Conservation (phyloP, 2,113 vertebrate genomes). For the Ammodytes dubius region DNA sequence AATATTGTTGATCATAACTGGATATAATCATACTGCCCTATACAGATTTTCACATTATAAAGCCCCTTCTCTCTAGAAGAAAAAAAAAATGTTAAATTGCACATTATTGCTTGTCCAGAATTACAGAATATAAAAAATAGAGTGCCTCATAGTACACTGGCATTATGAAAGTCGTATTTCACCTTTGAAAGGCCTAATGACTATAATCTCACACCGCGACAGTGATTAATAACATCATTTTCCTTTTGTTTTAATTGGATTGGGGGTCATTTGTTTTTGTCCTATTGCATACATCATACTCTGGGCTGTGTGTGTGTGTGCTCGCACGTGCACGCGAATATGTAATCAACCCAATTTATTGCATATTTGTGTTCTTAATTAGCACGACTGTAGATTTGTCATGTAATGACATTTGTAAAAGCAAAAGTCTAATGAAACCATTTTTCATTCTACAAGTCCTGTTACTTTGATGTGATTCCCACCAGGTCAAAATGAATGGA, state of each 20-base stretch:
- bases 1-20: slow-evolving; percentile 14
- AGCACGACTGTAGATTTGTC: slow-evolving; percentile 61
- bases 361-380: slow-evolving; percentile 77
- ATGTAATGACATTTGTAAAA: slow-evolving; percentile 43
- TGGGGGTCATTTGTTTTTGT: slow-evolving; percentile 84
- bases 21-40: neutral
- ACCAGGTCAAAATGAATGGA: neutral
- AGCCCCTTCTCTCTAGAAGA: neutral
- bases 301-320: slow-evolving; percentile 30
- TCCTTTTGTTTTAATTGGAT: slow-evolving; percentile 87
- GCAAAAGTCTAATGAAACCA: slow-evolving; percentile 35
- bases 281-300: slow-evolving; percentile 70
- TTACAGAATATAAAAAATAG: slow-evolving; percentile 22
- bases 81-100: neutral
- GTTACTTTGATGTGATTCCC: slow-evolving; percentile 4
- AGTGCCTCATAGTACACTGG: slow-evolving; percentile 18
- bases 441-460: neutral
- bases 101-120: neutral
- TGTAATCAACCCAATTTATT: slow-evolving; percentile 52
- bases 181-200: slow-evolving; percentile 81
- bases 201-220: slow-evolving; percentile 83
- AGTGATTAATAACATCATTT: slow-evolving; percentile 89
- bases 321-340: slow-evolving; percentile 13
- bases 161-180: slow-evolving; percentile 58
- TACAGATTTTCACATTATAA: neutral